phyloP scores from a whole-genome alignment of 2,888 invertebrate species.

The Trachelus troglodyta region DNA sequence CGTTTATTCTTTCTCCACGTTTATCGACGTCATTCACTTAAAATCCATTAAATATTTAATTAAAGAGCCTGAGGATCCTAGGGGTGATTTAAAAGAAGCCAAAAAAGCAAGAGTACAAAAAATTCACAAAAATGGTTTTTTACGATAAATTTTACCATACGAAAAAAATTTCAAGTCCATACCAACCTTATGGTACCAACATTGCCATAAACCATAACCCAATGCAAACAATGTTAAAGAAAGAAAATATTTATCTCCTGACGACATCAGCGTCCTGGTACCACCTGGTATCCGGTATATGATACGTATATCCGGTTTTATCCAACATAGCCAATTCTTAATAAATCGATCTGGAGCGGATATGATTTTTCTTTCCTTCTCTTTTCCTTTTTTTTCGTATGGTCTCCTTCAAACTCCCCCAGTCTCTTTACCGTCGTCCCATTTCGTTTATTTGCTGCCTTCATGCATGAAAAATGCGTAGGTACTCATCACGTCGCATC shows the following conservation, averaged over 20 bases:
- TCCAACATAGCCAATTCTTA: not conserved
- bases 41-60: slow-evolving; percentile 16
- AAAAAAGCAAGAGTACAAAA: not conserved
- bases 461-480: not conserved
- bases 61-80: not conserved
- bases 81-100: too few species aligned
- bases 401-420: not conserved
- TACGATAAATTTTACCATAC: not conserved
- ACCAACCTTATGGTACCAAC: not conserved
- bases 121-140: not conserved
- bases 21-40: slow-evolving; percentile 33
- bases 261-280: not conserved
- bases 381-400: not conserved
- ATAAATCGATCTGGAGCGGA: not conserved
- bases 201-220: not conserved
- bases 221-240: not conserved
- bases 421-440: not conserved
- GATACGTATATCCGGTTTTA: not conserved
- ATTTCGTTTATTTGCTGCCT: not conserved
- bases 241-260: not conserved
- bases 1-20: slow-evolving; percentile 13
- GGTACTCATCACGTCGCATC: not conserved
- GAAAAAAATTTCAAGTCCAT: not conserved
- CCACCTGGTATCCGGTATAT: not conserved
- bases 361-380: not conserved